Conservation (phyloP, 2,113 vertebrate genomes). For the Xiphophorus couchianus region DNA sequence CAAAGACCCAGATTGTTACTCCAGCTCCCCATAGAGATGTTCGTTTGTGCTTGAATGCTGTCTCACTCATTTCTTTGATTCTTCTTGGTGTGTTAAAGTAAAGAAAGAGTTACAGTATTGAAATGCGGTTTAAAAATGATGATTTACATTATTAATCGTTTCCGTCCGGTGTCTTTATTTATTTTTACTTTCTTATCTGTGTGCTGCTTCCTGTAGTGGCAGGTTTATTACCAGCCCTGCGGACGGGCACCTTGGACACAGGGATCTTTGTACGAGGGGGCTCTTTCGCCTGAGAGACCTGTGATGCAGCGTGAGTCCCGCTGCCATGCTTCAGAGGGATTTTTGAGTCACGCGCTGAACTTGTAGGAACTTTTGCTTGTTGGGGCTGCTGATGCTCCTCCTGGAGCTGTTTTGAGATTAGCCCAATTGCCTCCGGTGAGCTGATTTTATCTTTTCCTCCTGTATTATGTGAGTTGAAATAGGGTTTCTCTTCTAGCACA, state of each 20-base stretch:
- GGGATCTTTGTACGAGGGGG: slow-evolving; percentile 94
- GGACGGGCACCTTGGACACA: slow-evolving; percentile 92
- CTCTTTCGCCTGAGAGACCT: slow-evolving; percentile 86
- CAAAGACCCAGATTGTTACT: slow-evolving; percentile 43
- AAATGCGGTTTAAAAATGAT: slow-evolving; percentile 36
- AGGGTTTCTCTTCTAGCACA: slow-evolving; percentile 76
- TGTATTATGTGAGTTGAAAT: slow-evolving; percentile 81
- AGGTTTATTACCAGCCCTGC: slow-evolving; percentile 86
- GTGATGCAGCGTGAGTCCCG: slow-evolving; percentile 76
- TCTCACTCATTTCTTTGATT: slow-evolving; percentile 46
- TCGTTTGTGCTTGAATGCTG: slow-evolving; percentile 73
- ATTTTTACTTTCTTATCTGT: slow-evolving; percentile 65
- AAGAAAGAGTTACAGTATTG: slow-evolving; percentile 43
- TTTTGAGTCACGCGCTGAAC: slow-evolving; percentile 88
- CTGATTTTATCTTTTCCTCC: slow-evolving; percentile 84
- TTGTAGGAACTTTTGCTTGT: slow-evolving; percentile 75
- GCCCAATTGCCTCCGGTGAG: slow-evolving; percentile 60
- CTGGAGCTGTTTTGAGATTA: slow-evolving; percentile 77
- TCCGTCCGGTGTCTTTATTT: slow-evolving; percentile 18
- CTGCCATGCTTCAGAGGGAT: slow-evolving; percentile 90
- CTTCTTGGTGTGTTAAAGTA: slow-evolving; percentile 53
- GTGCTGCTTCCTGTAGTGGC: slow-evolving; percentile 65
- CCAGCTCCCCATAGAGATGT: slow-evolving; percentile 56
- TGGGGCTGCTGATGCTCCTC: slow-evolving; percentile 69
- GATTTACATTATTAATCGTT: slow-evolving; percentile 21